phyloP scores from a whole-genome alignment of 2,888 invertebrate genomes.

The Drosophila ezoana region DNA sequence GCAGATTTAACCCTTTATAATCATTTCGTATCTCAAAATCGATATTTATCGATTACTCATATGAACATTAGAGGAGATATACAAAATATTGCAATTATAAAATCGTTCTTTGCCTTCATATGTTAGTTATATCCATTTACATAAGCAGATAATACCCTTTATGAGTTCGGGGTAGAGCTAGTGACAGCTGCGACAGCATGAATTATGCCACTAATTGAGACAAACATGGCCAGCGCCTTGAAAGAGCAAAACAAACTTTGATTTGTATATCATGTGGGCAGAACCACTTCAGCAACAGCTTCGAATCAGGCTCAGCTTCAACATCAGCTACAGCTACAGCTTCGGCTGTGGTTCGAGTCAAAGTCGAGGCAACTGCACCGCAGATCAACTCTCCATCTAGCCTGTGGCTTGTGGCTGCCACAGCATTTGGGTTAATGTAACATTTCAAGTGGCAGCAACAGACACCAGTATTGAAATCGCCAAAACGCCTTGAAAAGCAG shows the following conservation, averaged over 20 bases:
- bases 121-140: no score
- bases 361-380: conserved; percentile 50
- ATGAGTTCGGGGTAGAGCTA: background rate
- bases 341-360: conserved; percentile 15
- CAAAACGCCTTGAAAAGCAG: conserved; percentile 50
- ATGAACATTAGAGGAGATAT: no score
- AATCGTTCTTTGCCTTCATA: no score
- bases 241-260: conserved; percentile 60
- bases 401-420: conserved; percentile 33
- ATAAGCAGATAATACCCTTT: no score
- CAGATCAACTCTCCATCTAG: conserved; percentile 17
- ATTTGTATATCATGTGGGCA: conserved; percentile 61
- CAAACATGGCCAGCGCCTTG: conserved; percentile 55
- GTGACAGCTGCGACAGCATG: conserved; percentile 62
- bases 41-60: no score
- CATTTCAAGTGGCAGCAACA: conserved; percentile 43
- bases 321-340: background rate
- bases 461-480: conserved; percentile 4
- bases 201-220: conserved; percentile 79
- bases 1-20: no score
- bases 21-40: no score
- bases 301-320: conserved; percentile 9
- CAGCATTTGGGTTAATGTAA: conserved; percentile 76
- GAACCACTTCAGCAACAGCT: conserved; percentile 48
- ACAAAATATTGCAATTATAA: no score